Percentiles rank a stretch among this genome's conserved stretches.
These are phyloP conservation scores for Carcharodon carcharias DNA, from an alignment of 2,797 vertebrate species.

Conservation along the genomic window DNA sequence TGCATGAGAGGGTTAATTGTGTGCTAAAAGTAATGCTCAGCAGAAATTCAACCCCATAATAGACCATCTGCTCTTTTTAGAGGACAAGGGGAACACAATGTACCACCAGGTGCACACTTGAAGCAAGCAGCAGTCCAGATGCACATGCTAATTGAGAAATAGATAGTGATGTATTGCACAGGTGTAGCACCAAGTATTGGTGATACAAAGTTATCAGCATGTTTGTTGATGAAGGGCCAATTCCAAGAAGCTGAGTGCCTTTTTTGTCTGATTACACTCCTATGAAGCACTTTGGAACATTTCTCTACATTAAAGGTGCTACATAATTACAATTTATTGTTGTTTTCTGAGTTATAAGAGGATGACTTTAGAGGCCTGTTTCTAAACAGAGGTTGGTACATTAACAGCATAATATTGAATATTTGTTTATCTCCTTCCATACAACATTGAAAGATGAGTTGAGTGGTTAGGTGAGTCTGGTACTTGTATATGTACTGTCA, in stretches of 20 bases:
- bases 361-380: not conserved
- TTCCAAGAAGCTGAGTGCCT: not conserved
- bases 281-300: not conserved
- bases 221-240: not conserved
- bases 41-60: not conserved
- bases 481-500: not conserved
- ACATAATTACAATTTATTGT: not conserved
- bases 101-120: slow-evolving; percentile 15
- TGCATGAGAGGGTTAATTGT: not conserved
- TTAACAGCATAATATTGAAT: not conserved
- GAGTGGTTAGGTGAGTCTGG: not conserved
- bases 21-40: no score
- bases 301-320: not conserved
- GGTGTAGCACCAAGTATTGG: not conserved
- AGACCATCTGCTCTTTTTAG: not conserved
- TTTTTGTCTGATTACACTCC: slow-evolving; percentile 3
- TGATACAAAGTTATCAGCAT: not conserved
- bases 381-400: not conserved
- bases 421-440: not conserved
- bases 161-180: not conserved
- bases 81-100: not conserved
- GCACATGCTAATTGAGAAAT: slow-evolving; percentile 13
- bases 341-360: not conserved
- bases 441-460: not conserved
- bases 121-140: not conserved